Evolutionary conservation across 2,888 invertebrate genomes (phyloP).

Genomic region (Lordiphosa fenestrarum): DNA sequence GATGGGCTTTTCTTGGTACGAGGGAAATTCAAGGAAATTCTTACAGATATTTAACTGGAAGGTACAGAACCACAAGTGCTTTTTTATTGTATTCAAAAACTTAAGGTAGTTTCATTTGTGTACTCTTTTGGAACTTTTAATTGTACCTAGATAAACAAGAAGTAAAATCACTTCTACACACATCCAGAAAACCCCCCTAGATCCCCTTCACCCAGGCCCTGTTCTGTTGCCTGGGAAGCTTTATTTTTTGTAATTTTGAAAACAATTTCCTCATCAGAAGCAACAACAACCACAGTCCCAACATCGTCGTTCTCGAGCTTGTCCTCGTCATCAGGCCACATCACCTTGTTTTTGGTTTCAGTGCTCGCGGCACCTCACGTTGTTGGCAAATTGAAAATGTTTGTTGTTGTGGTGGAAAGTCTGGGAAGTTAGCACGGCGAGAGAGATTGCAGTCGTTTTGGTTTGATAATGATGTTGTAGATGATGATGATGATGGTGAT

Average conservation of each 20-base stretch:
- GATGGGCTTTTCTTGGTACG: no score
- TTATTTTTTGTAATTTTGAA: constrained; percentile 49
- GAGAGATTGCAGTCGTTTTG: constrained; percentile 42
- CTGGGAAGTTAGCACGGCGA: constrained; percentile 53
- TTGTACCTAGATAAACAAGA: no score
- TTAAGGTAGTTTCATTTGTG: no score
- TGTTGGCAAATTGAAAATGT: constrained; percentile 64
- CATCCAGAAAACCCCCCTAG: no score
- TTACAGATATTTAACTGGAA: no score
- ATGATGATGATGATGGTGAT: constrained; percentile 1
- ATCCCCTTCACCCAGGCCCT: no score
- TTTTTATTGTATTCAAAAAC: no score
- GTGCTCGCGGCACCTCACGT: constrained; percentile 57
- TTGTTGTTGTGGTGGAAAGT: constrained; percentile 46
- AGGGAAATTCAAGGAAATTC: no score
- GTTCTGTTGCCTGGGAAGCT: no score
- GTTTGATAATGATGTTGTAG: constrained; percentile 18
- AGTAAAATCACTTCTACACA: no score
- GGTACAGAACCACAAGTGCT: no score
- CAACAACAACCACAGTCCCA: constrained; percentile 37
- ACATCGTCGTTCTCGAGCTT: constrained; percentile 43
- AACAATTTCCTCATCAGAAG: constrained; percentile 69
- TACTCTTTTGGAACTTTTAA: no score
- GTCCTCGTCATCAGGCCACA: constrained; percentile 22
- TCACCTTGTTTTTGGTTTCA: constrained; percentile 55